These are phyloP conservation scores for Forbesichthys papilliferus DNA, from an alignment of 2,113 vertebrate species.

Conservation along the genomic window DNA sequence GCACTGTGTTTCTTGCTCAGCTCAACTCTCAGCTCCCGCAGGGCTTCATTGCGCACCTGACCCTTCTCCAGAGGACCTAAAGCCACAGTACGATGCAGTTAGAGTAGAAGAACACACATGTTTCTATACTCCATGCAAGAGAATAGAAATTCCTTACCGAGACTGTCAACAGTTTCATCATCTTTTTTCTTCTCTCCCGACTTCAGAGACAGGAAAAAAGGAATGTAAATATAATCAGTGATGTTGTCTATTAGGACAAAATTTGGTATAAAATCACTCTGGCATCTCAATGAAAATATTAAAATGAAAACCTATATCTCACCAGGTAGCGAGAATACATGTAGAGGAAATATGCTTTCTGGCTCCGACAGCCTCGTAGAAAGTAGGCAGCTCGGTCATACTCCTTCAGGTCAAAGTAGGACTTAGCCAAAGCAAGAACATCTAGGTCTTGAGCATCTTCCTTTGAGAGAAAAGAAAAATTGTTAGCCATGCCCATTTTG, in stretches of 20 bases:
- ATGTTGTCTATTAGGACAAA: background rate
- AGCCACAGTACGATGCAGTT: background rate
- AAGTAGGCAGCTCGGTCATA: constrained; percentile 97
- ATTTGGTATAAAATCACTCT: background rate
- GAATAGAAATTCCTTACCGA: constrained; percentile 80
- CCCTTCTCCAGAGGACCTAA: constrained; percentile 95
- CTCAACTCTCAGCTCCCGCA: constrained; percentile 92
- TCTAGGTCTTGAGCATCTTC: constrained; percentile 94
- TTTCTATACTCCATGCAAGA: background rate
- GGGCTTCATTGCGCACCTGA: constrained; percentile 95
- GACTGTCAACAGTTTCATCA: constrained; percentile 96
- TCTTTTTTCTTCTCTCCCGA: constrained; percentile 99
- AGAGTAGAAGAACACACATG: background rate
- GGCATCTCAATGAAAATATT: background rate
- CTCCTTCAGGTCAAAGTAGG: constrained; percentile 97
- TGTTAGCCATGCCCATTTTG: background rate
- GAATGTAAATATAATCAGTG: background rate
- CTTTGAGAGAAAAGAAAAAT: constrained; percentile 61
- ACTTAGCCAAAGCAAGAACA: constrained; percentile 92
- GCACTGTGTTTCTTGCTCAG: constrained; percentile 95
- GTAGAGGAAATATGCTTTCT: constrained; percentile 96
- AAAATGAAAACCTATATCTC: constrained; percentile 48
- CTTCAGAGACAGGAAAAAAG: constrained; percentile 69
- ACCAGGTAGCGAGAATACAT: constrained; percentile 99
- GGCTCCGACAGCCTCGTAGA: constrained; percentile 91